These are phyloP conservation scores for Acanthosepion lycidas DNA, from an alignment of 2,888 invertebrate genomes.

Conservation along the genomic window DNA sequence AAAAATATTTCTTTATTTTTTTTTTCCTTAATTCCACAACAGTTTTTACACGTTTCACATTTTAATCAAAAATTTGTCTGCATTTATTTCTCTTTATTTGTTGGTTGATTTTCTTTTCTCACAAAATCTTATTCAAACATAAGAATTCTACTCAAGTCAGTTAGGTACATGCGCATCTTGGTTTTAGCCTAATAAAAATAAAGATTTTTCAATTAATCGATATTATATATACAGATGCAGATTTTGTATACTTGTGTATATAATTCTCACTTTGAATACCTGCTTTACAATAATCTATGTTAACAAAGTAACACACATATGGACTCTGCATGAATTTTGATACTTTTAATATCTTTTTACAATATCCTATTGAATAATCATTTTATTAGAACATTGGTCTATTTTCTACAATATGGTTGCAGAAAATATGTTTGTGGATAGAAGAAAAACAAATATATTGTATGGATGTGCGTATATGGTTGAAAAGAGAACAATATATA, in stretches of 20 bases:
- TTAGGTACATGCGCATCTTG: not conserved
- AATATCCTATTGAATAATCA: too few relatives aligned
- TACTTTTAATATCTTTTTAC: too few relatives aligned
- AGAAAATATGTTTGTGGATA: too few relatives aligned
- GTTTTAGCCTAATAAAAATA: not conserved
- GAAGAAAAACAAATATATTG: too few relatives aligned
- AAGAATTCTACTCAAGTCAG: not conserved
- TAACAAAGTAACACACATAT: too few relatives aligned
- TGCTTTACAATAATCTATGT: too few relatives aligned
- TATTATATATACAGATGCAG: not conserved
- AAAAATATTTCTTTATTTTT: not conserved
- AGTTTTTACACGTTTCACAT: constrained; percentile 18
- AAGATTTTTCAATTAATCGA: not conserved
- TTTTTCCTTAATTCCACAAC: not conserved
- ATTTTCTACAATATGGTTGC: too few relatives aligned
- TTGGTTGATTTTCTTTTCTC: not conserved
- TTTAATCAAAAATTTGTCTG: constrained; percentile 10
- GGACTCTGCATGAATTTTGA: too few relatives aligned
- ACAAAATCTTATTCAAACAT: not conserved
- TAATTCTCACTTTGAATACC: too few relatives aligned
- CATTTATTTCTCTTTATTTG: not conserved
- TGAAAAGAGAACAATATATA: too few relatives aligned
- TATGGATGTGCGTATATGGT: not conserved
- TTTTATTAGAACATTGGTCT: too few relatives aligned
- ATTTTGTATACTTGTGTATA: too few relatives aligned